A percentile compares a stretch with the other conserved stretches of the same genome.
Evolutionary conservation across 2,888 invertebrate species (phyloP).

Genomic region (Ernsta delagoae): DNA sequence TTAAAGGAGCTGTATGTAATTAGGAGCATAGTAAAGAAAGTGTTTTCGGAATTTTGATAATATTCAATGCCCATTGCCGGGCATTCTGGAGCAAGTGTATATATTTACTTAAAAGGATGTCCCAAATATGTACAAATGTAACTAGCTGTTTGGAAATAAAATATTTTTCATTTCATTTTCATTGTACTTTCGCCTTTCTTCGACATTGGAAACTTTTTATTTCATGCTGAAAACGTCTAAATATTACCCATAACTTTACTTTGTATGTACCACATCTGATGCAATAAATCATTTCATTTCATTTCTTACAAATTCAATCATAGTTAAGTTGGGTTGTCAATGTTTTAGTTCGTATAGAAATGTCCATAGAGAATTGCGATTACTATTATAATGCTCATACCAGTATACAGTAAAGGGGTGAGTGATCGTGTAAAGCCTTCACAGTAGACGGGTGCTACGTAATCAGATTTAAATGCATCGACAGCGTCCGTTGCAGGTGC

Average conservation of each 20-base stretch:
- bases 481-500: conserved; percentile 48
- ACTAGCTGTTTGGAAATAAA: too few species aligned
- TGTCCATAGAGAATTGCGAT: neutral
- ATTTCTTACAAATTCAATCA: neutral
- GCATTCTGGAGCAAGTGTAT: too few species aligned
- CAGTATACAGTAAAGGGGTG: neutral
- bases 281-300: too few species aligned
- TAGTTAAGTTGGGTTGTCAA: neutral
- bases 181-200: too few species aligned
- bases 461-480: conserved; percentile 49
- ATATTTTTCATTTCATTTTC: too few species aligned
- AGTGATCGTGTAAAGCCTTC: conserved; percentile 18
- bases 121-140: too few species aligned
- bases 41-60: neutral
- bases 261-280: too few species aligned
- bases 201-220: too few species aligned
- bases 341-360: neutral
- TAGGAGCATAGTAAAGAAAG: neutral
- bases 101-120: too few species aligned
- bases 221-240: too few species aligned
- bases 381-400: neutral
- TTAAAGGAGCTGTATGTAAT: neutral
- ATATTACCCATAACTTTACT: too few species aligned
- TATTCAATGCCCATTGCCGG: neutral
- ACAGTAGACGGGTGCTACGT: conserved; percentile 17